Evolutionary conservation across 2,797 vertebrate genomes (phyloP).

Genomic region (Enteromius viviparus): DNA sequence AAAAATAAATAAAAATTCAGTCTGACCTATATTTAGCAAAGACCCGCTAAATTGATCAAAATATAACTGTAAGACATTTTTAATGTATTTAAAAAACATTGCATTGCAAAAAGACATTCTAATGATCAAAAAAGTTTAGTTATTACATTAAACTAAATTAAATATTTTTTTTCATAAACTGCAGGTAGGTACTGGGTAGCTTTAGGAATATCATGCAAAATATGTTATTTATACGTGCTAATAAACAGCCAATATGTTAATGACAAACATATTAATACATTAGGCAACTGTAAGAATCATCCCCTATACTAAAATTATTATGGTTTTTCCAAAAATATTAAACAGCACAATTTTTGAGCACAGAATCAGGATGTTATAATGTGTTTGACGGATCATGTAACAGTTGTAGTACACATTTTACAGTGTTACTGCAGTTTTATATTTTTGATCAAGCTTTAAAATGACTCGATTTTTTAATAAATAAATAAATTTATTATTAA

Average conservation of each 20-base stretch:
- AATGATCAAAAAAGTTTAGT: neutral
- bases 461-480: too few species aligned
- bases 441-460: neutral
- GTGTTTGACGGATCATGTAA: neutral
- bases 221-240: neutral
- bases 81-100: neutral
- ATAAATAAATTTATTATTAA: too few species aligned
- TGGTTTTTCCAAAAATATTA: neutral
- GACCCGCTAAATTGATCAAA: neutral
- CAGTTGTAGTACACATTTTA: neutral
- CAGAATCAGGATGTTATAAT: neutral
- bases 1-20: too few species aligned
- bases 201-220: neutral
- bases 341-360: neutral
- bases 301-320: neutral
- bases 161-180: too few species aligned
- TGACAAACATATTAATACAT: neutral
- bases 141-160: too few species aligned
- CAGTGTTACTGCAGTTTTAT: neutral
- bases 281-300: neutral
- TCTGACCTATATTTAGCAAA: neutral
- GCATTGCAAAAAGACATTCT: neutral
- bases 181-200: neutral
- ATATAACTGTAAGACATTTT: neutral
- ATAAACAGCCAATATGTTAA: neutral